phyloP scores from a whole-genome alignment of 2,888 invertebrate genomes.

The Trypoxylon attenuatum region DNA sequence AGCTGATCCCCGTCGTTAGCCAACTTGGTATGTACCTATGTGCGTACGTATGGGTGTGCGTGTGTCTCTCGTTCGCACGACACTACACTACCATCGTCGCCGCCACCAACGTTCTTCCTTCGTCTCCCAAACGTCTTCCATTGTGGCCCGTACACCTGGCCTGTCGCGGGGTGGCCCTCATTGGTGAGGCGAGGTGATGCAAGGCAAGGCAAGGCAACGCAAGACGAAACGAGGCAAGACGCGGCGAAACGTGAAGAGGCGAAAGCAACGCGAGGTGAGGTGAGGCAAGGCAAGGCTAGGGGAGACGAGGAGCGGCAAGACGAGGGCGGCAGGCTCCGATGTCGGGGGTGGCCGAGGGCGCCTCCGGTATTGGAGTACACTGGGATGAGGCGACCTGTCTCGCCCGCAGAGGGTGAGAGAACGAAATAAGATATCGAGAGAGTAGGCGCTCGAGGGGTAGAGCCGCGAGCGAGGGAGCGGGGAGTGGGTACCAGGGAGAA shows the following conservation, averaged over 20 bases:
- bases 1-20: background rate
- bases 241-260: slow-evolving; percentile 36
- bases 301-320: slow-evolving; percentile 10
- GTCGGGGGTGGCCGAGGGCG: background rate
- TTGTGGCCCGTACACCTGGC: slow-evolving; percentile 67
- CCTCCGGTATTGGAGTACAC: slow-evolving; percentile 4
- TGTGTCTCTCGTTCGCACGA: slow-evolving; percentile 11
- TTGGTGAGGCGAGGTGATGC: slow-evolving; percentile 56
- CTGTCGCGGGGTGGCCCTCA: slow-evolving; percentile 60
- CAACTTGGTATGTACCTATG: too few species aligned
- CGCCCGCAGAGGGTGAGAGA: slow-evolving; percentile 26
- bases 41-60: background rate
- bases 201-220: too few species aligned
- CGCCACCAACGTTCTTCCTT: slow-evolving; percentile 2
- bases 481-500: slow-evolving; percentile 10
- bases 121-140: slow-evolving; percentile 63
- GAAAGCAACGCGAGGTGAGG: slow-evolving; percentile 24
- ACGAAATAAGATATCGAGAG: slow-evolving; percentile 62
- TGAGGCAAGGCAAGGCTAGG: slow-evolving; percentile 19
- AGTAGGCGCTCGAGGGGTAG: slow-evolving; percentile 20
- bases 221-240: too few species aligned
- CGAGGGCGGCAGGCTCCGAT: too few species aligned
- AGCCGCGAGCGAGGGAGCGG: slow-evolving; percentile 18
- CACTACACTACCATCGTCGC: slow-evolving; percentile 12
- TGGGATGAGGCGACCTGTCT: slow-evolving; percentile 24